These are phyloP conservation scores for Procavia capensis DNA, from an alignment of 2,113 vertebrate species.

Conservation along the genomic window DNA sequence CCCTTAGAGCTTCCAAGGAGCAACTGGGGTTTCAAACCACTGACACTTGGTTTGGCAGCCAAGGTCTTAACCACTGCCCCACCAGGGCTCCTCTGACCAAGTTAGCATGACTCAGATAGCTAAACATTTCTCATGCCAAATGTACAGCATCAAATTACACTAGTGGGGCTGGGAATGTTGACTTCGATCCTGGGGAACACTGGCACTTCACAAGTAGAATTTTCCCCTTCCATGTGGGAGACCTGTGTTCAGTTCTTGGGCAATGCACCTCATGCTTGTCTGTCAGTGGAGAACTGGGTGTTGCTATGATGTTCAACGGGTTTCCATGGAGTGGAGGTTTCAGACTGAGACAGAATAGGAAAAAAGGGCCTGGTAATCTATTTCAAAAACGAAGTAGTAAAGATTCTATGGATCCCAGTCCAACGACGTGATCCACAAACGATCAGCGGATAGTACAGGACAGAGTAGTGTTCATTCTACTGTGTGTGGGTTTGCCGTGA, in stretches of 20 bases:
- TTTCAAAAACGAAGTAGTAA: not conserved
- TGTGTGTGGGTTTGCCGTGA: no score
- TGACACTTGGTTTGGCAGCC: no score
- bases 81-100: not conserved
- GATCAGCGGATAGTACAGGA: no score
- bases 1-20: no score
- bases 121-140: not conserved
- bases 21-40: no score
- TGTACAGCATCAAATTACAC: not conserved
- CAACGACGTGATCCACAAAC: no score
- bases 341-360: not conserved
- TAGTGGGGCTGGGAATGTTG: not conserved
- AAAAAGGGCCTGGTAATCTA: not conserved
- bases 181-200: not conserved
- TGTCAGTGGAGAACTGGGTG: not conserved
- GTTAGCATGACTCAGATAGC: not conserved
- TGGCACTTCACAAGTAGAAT: not conserved
- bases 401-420: not conserved
- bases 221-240: not conserved
- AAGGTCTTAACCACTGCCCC: no score
- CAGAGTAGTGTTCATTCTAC: no score
- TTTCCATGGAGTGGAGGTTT: no score
- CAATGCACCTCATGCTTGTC: not conserved
- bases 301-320: not conserved
- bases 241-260: not conserved